Conservation (phyloP, 2,113 vertebrate genomes). For the Urocolius indicus region DNA sequence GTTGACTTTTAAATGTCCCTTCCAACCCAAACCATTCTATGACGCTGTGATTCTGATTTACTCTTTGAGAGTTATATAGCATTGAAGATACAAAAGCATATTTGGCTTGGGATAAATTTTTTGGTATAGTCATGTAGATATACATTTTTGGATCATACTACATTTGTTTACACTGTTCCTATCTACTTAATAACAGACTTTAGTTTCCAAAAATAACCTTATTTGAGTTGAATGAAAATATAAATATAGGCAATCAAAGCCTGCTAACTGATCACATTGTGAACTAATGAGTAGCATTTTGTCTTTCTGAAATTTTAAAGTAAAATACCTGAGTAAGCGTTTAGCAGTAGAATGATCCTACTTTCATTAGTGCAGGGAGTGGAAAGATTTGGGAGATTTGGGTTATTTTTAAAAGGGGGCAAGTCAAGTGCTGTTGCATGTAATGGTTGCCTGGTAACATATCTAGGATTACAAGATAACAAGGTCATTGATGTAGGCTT, state of each 20-base stretch:
- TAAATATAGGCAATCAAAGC: neutral
- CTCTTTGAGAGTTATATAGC: neutral
- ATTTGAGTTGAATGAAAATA: neutral
- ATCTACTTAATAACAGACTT: neutral
- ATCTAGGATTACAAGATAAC: neutral
- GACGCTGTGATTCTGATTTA: neutral
- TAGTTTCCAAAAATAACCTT: neutral
- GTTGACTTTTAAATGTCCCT: neutral
- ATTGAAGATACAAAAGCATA: neutral
- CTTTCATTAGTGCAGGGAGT: neutral
- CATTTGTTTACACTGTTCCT: neutral
- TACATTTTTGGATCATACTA: neutral
- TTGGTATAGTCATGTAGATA: neutral
- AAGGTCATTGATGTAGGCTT: constrained; percentile 5
- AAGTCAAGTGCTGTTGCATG: neutral
- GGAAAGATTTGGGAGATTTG: neutral
- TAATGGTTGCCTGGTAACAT: constrained; percentile 47
- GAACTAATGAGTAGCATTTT: neutral
- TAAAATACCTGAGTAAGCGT: constrained; percentile 4
- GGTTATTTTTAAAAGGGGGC: constrained; percentile 21
- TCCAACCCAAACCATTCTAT: neutral
- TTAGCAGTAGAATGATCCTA: neutral
- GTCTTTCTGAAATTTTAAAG: neutral
- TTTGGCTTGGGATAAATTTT: neutral
- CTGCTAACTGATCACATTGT: neutral